These are phyloP conservation scores for Melangyna quadrimaculata DNA, from an alignment of 2,888 invertebrate species.

Conservation along the genomic window DNA sequence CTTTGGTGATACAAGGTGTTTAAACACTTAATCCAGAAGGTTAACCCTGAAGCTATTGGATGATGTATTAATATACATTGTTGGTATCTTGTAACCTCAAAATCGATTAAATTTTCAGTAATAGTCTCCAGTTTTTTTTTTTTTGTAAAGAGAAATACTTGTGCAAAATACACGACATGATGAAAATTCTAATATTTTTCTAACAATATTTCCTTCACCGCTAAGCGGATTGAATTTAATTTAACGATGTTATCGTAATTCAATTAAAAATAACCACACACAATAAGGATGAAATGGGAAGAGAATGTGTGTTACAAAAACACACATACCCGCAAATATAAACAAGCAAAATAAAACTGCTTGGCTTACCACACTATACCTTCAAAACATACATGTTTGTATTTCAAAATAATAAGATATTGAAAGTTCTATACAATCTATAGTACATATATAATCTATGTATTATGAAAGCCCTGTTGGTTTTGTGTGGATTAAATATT, in stretches of 20 bases:
- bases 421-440: background rate
- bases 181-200: background rate
- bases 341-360: background rate
- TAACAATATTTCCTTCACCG: background rate
- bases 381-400: background rate
- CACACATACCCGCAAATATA: background rate
- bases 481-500: background rate
- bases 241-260: slow-evolving; percentile 35
- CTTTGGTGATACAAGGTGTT: background rate
- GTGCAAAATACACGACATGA: background rate
- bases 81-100: background rate
- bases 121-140: background rate
- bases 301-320: background rate
- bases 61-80: too few species aligned
- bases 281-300: slow-evolving; percentile 6
- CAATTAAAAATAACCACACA: slow-evolving; percentile 18
- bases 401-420: slow-evolving; percentile 22
- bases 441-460: too few species aligned
- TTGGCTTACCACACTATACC: slow-evolving; percentile 1
- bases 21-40: background rate
- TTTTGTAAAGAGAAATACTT: background rate
- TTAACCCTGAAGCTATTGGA: background rate
- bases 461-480: background rate
- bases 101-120: background rate
- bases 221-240: background rate